Percentiles rank a stretch among this genome's conserved stretches.
Evolutionary conservation across 2,797 vertebrate genomes (phyloP).

Genomic region (Leucoraja ocellata): DNA sequence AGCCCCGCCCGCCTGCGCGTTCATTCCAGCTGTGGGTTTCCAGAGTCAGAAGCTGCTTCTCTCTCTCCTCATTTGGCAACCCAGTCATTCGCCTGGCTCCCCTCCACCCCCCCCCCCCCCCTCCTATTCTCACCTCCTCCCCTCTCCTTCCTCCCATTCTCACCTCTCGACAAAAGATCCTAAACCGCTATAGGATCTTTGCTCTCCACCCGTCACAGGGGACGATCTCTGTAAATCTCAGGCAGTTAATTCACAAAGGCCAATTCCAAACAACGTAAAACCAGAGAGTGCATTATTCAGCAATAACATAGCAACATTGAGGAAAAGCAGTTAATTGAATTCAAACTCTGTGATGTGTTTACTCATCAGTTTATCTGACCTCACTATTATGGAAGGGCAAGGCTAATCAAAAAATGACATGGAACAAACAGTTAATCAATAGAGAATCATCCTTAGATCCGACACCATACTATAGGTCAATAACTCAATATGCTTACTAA

Average conservation of each 20-base stretch:
- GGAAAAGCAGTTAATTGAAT: not conserved
- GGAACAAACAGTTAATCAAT: not conserved
- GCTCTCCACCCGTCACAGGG: too few relatives aligned
- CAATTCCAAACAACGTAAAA: not conserved
- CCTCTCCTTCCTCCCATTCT: too few relatives aligned
- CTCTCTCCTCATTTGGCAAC: too few relatives aligned
- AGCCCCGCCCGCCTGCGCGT: too few relatives aligned
- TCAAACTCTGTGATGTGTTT: not conserved
- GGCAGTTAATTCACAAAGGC: not conserved
- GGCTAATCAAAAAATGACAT: not conserved
- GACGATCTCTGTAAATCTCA: not conserved
- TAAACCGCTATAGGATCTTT: too few relatives aligned
- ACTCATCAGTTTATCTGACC: not conserved
- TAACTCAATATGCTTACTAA: not conserved
- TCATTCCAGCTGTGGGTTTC: too few relatives aligned
- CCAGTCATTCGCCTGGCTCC: too few relatives aligned
- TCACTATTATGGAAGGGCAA: not conserved
- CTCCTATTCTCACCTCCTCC: too few relatives aligned
- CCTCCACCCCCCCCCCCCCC: too few relatives aligned
- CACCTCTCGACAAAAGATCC: too few relatives aligned
- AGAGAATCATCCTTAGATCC: not conserved
- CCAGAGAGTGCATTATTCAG: not conserved
- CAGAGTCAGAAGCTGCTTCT: too few relatives aligned
- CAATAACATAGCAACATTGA: not conserved
- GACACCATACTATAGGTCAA: not conserved